Conservation (phyloP, 1,140 invertebrate genomes). For the Calycopis cecrops region DNA sequence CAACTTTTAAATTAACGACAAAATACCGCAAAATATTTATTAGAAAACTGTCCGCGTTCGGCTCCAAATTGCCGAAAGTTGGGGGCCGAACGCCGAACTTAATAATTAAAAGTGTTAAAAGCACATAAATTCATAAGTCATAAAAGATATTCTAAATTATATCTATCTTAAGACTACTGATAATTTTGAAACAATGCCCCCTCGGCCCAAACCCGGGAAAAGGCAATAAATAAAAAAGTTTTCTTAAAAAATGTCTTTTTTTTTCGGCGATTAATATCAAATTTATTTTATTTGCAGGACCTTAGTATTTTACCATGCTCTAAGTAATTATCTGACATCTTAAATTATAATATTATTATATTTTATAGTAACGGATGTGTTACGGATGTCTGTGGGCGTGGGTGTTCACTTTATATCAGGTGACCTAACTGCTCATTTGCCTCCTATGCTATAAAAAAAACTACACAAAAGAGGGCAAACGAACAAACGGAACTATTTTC, state of each 20-base stretch:
- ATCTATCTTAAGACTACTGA: conserved; percentile 10
- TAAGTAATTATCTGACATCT: too few relatives aligned
- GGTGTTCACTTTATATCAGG: too few relatives aligned
- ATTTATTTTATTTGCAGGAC: conserved; percentile 3
- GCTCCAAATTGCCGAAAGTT: not conserved
- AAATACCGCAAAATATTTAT: conserved; percentile 8
- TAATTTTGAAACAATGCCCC: conserved; percentile 6
- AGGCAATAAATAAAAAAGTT: conserved; percentile 11
- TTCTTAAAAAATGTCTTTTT: not conserved
- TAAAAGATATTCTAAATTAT: conserved; percentile 9
- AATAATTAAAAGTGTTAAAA: conserved; percentile 12
- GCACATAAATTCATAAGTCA: conserved; percentile 11
- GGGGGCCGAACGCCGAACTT: not conserved
- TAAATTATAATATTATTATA: too few relatives aligned
- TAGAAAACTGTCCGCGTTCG: not conserved
- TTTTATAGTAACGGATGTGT: too few relatives aligned
- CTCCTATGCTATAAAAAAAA: too few relatives aligned
- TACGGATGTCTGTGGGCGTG: too few relatives aligned
- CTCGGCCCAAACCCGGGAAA: not conserved
- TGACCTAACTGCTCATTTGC: too few relatives aligned
- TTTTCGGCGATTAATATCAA: conserved; percentile 9
- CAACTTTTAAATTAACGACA: not conserved
- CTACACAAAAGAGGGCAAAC: too few relatives aligned
- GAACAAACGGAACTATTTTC: too few relatives aligned
- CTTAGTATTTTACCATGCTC: too few relatives aligned